Evolutionary conservation across 2,113 vertebrate species (phyloP).

Genomic region (Emberiza fucata): DNA sequence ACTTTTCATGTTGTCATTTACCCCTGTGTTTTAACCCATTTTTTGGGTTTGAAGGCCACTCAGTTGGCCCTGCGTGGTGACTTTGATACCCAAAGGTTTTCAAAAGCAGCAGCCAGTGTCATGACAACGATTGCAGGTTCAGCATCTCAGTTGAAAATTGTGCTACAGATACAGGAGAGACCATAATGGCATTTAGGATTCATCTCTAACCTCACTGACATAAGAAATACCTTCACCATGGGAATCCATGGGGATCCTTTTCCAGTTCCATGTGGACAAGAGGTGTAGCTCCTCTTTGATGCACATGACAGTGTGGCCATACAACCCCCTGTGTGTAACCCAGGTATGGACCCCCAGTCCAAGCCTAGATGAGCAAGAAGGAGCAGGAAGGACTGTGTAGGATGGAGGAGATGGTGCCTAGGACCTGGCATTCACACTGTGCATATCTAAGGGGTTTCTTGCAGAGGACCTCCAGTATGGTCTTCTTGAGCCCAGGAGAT

Average conservation of each 20-base stretch:
- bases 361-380: not conserved
- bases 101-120: not conserved
- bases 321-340: rapidly evolving
- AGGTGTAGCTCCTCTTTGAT: not conserved
- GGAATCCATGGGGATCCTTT: not conserved
- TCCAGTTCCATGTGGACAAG: not conserved
- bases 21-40: not conserved
- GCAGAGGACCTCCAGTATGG: not conserved
- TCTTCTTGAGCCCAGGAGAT: not conserved
- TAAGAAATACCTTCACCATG: not conserved
- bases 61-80: not conserved
- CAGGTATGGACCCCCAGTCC: not conserved
- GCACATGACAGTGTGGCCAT: not conserved
- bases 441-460: not conserved
- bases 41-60: not conserved
- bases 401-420: not conserved
- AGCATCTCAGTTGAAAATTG: not conserved
- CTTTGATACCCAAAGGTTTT: not conserved
- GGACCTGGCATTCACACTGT: not conserved
- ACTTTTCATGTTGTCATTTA: not conserved
- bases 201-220: rapidly evolving
- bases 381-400: not conserved
- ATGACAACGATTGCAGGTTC: not conserved
- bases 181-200: not conserved
- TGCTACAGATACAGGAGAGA: not conserved